These are phyloP conservation scores for Aphrocallistes beatrix DNA, from an alignment of 37 sponge, comb jelly and placozoan species.

Conservation along the genomic window DNA sequence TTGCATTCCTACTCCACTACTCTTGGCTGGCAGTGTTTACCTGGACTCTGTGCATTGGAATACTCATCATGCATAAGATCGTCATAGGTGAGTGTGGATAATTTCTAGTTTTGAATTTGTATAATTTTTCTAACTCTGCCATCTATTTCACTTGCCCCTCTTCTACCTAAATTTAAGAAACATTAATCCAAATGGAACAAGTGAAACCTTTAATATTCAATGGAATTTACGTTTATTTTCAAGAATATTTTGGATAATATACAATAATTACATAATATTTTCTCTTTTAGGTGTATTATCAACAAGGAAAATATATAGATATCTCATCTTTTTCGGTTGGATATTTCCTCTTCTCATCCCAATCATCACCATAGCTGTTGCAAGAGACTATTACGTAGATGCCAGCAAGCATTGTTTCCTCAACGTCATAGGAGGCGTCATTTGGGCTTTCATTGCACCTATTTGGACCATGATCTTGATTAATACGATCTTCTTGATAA, in stretches of 20 bases:
- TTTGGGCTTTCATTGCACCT: constrained; percentile 8
- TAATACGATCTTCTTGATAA: background rate
- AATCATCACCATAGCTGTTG: background rate
- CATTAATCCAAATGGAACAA: no score
- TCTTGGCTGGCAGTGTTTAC: background rate
- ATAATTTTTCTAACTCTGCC: no score
- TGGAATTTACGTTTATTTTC: no score
- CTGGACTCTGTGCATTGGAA: constrained; percentile 8
- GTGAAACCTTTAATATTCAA: no score
- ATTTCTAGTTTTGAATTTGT: no score
- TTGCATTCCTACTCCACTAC: background rate
- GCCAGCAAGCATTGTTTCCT: background rate
- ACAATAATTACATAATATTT: no score
- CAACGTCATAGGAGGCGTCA: background rate
- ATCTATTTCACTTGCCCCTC: no score
- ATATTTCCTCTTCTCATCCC: background rate
- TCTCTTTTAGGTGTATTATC: background rate
- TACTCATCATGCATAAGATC: background rate
- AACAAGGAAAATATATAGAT: background rate
- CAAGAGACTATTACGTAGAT: background rate
- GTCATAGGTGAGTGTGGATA: background rate
- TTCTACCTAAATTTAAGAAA: no score
- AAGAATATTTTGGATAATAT: no score
- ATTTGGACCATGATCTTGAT: background rate
- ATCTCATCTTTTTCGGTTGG: background rate